Evolutionary conservation across 2,888 invertebrate species (phyloP).

Genomic region (Clitarchus hookeri): DNA sequence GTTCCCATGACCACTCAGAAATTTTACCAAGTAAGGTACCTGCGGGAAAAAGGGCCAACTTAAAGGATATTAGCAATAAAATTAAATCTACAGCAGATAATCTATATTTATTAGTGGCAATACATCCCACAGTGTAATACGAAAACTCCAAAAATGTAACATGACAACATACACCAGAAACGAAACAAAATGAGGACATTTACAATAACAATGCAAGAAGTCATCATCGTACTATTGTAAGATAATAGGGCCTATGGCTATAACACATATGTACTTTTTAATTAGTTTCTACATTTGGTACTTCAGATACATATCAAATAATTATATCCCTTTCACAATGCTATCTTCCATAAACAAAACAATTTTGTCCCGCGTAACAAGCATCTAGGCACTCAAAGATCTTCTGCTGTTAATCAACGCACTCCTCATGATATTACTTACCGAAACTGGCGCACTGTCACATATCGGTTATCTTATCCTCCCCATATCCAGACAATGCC

Average conservation of each 20-base stretch:
- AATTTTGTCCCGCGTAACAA: not conserved
- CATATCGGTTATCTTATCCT: not conserved
- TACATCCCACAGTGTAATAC: not conserved
- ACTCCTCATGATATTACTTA: slow-evolving; percentile 11
- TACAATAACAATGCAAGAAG: not conserved
- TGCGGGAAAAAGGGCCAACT: not conserved
- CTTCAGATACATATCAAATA: not conserved
- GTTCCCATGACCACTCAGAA: too few relatives aligned
- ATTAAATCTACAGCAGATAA: not conserved
- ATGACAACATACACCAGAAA: not conserved
- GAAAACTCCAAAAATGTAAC: not conserved
- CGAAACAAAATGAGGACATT: not conserved
- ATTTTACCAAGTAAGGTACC: too few relatives aligned
- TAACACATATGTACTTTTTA: not conserved
- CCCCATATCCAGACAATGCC: not conserved
- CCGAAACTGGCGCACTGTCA: not conserved
- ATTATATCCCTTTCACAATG: not conserved
- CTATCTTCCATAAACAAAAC: not conserved
- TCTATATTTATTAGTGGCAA: not conserved
- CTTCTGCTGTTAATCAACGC: not conserved
- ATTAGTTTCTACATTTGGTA: not conserved
- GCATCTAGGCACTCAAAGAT: not conserved
- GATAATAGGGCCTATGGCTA: not conserved
- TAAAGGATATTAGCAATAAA: not conserved
- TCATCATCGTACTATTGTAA: not conserved